Base-by-base conservation (phyloP, 2,113 vertebrate species). In the Hippoglossus stenolepis region DNA sequence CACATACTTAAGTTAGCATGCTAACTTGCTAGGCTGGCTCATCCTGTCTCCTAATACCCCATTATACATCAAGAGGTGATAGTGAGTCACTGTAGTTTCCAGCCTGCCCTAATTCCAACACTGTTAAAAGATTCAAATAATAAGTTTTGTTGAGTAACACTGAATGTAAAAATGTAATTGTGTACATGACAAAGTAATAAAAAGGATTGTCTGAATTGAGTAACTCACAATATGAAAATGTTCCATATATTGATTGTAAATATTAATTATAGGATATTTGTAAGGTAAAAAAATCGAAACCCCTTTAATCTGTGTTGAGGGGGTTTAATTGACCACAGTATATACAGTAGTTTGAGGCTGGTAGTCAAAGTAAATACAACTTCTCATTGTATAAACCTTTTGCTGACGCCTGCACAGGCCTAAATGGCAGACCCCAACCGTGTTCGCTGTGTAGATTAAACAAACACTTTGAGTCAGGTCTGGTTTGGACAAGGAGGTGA, bases 401-500 rank as follows among this genome's bases (percentile, higher is more conserved):
- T 0, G 21, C 6, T 0, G 45, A 28, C 12, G 1, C 13, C 49
- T 64, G n/a, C 2, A 0, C 15, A 56, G n/a, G 56, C 57, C 20
- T 45, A 20, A 47, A 21, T 21, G 47, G 8, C 14, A 70, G 53
- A 75, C 51, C 61, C n/a, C 35, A 54, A 43, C 54, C 15, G 1
- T 62, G 51, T 11, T 7, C 17, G 0, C 57, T 28, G 35, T 49
- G 53, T 2, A 65, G 62, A 40, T 82, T 71, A 81, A 88, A 84
- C 85, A 87, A 78, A 84, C 68, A 78, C 54, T 70, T 64, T 67
- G 35, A 84, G 21, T 38, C 20, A 3, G 24, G 35, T 75, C 23
- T 56, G 17, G 68, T 70, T 76, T 67, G 60, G 69, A 74, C 65
- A 40, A 43, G 3, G 59, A 68, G 58, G 26, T 17, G 51, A 71